Evolutionary conservation across 2,888 invertebrate species (phyloP).

Genomic region (Plebejus melissa): DNA sequence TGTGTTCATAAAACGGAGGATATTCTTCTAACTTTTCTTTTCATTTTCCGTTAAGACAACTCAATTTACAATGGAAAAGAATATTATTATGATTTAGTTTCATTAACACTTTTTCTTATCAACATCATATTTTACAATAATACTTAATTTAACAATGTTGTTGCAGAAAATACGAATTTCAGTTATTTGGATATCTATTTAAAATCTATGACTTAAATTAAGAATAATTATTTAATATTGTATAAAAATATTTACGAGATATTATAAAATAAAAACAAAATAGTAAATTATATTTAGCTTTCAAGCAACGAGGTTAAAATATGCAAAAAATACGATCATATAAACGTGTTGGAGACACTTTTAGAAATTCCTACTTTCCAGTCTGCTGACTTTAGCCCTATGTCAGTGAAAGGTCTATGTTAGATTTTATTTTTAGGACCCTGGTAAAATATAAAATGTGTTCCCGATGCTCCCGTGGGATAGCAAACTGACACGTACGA

Average conservation of each 20-base stretch:
- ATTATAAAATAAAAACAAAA: background rate
- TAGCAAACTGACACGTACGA: background rate
- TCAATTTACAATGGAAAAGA: background rate
- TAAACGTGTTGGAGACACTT: background rate
- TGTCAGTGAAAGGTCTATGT: slow-evolving; percentile 13
- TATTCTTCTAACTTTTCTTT: background rate
- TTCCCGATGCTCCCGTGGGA: slow-evolving; percentile 7
- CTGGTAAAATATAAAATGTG: slow-evolving; percentile 17
- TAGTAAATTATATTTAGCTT: background rate
- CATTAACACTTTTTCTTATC: background rate
- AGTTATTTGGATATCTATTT: no score
- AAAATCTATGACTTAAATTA: background rate
- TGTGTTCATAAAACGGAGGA: background rate
- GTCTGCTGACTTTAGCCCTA: slow-evolving; percentile 9
- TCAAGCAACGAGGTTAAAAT: background rate
- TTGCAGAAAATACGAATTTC: no score
- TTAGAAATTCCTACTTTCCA: slow-evolving; percentile 13
- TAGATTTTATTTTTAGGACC: slow-evolving; percentile 10
- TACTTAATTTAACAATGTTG: no score
- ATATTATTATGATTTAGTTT: background rate
- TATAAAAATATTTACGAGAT: background rate
- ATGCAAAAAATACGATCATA: background rate
- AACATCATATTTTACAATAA: background rate
- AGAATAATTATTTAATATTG: background rate
- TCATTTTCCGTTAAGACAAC: background rate